These are phyloP conservation scores for Triplophysa dalaica DNA, from an alignment of 2,113 vertebrate genomes.

Conservation along the genomic window DNA sequence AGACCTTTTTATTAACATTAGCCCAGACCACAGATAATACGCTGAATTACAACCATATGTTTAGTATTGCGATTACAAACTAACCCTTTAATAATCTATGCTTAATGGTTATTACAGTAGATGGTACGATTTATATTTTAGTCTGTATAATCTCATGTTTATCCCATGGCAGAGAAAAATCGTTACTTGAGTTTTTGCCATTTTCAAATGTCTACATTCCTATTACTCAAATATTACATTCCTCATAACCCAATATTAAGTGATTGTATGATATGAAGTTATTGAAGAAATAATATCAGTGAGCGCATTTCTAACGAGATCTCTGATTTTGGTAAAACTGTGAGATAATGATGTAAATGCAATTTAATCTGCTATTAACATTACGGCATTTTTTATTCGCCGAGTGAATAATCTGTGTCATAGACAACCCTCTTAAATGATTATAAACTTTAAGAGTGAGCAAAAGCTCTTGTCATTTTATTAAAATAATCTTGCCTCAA, in stretches of 20 bases:
- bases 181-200: neutral
- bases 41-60: conserved; percentile 73
- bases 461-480: neutral
- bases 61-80: conserved; percentile 61
- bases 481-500: neutral
- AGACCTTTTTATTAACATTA: conserved; percentile 60
- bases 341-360: conserved; percentile 59
- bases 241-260: neutral
- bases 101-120: conserved; percentile 57
- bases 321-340: conserved; percentile 63
- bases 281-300: neutral
- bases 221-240: no score
- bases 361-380: conserved; percentile 67
- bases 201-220: no score
- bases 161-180: neutral
- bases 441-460: conserved; percentile 29
- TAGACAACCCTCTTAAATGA: conserved; percentile 68
- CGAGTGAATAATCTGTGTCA: conserved; percentile 65
- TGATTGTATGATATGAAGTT: neutral
- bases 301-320: conserved; percentile 28
- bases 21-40: conserved; percentile 54
- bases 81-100: conserved; percentile 68
- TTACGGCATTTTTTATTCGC: conserved; percentile 65
- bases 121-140: conserved; percentile 36
- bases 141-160: neutral